Base-by-base conservation (phyloP, 2,888 invertebrate genomes). In the Amphiduros pacificus region DNA sequence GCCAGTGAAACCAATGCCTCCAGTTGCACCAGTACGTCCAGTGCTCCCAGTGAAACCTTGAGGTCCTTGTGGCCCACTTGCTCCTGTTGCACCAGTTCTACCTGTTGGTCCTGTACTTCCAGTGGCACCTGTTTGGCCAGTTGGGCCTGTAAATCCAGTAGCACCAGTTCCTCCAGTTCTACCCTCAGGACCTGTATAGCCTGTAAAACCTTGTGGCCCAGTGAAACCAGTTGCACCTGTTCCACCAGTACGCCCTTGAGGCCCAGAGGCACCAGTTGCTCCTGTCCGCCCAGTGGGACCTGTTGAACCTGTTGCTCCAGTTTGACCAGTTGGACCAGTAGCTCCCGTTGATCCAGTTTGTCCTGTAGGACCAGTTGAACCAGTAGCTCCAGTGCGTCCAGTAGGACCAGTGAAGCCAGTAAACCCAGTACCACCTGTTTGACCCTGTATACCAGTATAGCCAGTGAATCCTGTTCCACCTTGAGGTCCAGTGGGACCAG, bases 181-280 rank as follows among this genome's bases (percentile, higher is more conserved):
- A 1, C 62, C 62, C 6, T 28, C 57, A 26, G 22, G 31, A 26
- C 62, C 62, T 20, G 41, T 52, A 27, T 20, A 51, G 9, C 62
- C 65, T n/a, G 57, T 55, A n/a, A 44, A 52, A 24, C 66, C 63
- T 3, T 52, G 24, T 20, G 51, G 52, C n/a, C 63, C 66, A 2
- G 91, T 90, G 90, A 76, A 40, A 32, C 58, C 58, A 29, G 55
- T 58, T 3, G 60, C 49, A 52, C 66, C 66, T 26, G 48, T n/a
- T 1, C 17, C 31, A 31, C 66, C 66, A 14, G 50, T 55, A n/a
- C 28, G 24, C 61, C 63, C 60, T 22, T 11, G 31, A 27, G n/a
- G n/a, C 40, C 92, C 92, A 66, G 91, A 89, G 65, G 87, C 17
- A 53, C 80, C 80, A 52, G 74, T 64, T 50, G 60, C 50, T 24